Conservation (phyloP, 2,888 invertebrate genomes). For the Zhuqinia jingwanae region DNA sequence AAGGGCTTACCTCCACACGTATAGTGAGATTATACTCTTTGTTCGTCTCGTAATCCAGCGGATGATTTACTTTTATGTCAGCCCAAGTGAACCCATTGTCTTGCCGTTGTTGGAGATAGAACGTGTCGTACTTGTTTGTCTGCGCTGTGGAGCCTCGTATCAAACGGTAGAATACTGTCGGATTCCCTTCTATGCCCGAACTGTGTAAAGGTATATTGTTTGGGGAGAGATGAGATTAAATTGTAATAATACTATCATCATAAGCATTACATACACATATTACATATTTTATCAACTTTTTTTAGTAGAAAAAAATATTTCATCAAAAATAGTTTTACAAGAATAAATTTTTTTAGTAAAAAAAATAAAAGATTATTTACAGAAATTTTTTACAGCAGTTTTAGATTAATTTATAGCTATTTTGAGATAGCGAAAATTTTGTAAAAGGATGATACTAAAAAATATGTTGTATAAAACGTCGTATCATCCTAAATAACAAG, state of each 20-base stretch:
- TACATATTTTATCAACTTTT: background rate
- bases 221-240: too few relatives aligned
- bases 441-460: conserved; percentile 27
- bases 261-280: background rate
- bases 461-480: too few relatives aligned
- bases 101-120: conserved; percentile 96
- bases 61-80: conserved; percentile 92
- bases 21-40: conserved; percentile 97
- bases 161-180: conserved; percentile 96
- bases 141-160: conserved; percentile 98
- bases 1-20: conserved; percentile 91
- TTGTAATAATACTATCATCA: too few relatives aligned
- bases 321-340: conserved; percentile 16
- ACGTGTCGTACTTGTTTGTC: conserved; percentile 97
- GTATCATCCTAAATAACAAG: too few relatives aligned
- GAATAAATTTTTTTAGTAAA: conserved; percentile 1
- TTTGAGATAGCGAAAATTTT: background rate
- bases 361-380: background rate
- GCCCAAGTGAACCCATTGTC: conserved; percentile 96
- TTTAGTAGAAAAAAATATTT: background rate
- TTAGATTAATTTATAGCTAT: too few relatives aligned
- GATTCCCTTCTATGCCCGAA: conserved; percentile 97
- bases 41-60: conserved; percentile 95
- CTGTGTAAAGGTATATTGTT: conserved; percentile 83
- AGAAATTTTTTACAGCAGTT: background rate